Percentiles rank a stretch among this genome's conserved stretches.
Evolutionary conservation across 1,140 invertebrate species (phyloP).

Genomic region (Sycophaga agraensis): DNA sequence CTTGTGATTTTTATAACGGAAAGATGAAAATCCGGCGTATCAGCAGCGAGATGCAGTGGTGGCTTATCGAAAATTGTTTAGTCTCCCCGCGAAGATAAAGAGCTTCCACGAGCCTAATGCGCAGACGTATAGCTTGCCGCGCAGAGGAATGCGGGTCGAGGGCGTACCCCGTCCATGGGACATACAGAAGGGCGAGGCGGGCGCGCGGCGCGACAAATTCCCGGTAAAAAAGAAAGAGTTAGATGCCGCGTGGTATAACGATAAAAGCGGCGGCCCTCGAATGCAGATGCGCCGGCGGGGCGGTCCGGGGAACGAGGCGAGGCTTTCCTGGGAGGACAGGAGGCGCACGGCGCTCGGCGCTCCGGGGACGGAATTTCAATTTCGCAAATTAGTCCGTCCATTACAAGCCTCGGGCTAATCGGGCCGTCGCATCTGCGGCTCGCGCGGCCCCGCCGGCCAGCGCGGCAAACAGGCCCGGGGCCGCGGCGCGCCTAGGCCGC

Average conservation of each 20-base stretch:
- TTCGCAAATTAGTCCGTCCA: constrained; percentile 58
- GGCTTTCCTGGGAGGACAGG: constrained; percentile 20
- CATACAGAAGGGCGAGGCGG: not conserved
- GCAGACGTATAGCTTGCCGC: not conserved
- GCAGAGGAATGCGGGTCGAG: not conserved
- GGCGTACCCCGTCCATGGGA: too few species aligned
- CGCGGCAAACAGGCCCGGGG: too few species aligned
- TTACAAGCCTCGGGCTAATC: constrained; percentile 53
- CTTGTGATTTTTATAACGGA: too few species aligned
- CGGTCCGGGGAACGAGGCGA: not conserved
- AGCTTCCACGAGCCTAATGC: constrained; percentile 10
- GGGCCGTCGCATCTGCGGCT: not conserved
- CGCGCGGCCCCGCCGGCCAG: too few species aligned
- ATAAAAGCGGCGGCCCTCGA: not conserved
- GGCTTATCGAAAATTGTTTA: constrained; percentile 20
- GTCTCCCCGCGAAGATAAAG: constrained; percentile 13
- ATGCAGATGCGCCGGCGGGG: not conserved
- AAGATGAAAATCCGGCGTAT: not conserved
- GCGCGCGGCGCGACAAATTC: too few species aligned
- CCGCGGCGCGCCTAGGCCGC: too few species aligned
- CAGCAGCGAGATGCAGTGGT: not conserved
- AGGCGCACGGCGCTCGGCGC: not conserved
- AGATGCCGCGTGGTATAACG: too few species aligned
- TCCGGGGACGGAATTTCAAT: constrained; percentile 55
- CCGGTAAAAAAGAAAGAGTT: too few species aligned